Conservation (phyloP, 2,797 vertebrate genomes). For the Carcharodon carcharias region DNA sequence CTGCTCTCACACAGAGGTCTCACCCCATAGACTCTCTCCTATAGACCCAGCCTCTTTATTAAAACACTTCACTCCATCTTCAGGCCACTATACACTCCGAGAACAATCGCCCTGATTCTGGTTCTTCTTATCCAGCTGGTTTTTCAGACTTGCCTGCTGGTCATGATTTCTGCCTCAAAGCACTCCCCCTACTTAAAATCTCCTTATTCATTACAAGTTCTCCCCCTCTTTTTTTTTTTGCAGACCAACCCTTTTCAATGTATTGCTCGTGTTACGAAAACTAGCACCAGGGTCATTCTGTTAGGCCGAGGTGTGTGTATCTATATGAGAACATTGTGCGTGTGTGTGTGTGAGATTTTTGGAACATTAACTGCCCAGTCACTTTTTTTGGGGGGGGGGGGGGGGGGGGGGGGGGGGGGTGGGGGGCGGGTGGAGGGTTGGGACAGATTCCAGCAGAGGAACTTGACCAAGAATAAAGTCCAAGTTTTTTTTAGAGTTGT, state of each 20-base stretch:
- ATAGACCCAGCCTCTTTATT: slow-evolving; percentile 44
- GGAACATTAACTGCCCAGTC: slow-evolving; percentile 60
- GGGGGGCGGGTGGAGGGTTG: slow-evolving; percentile 38
- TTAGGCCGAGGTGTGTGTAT: slow-evolving; percentile 40
- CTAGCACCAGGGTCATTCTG: slow-evolving; percentile 46
- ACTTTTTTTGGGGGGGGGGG: slow-evolving; percentile 41
- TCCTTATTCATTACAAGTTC: slow-evolving; percentile 37
- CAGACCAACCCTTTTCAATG: slow-evolving; percentile 43
- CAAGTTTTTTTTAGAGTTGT: slow-evolving; percentile 46
- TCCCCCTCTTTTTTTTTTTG: slow-evolving; percentile 35
- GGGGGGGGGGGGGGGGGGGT: not conserved
- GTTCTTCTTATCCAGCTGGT: slow-evolving; percentile 46
- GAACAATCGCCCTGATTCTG: slow-evolving; percentile 41
- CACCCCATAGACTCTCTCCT: slow-evolving; percentile 52
- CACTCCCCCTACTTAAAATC: slow-evolving; percentile 38
- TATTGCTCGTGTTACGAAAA: slow-evolving; percentile 45
- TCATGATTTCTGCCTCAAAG: slow-evolving; percentile 39
- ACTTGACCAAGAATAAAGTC: slow-evolving; percentile 47
- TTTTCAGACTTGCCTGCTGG: slow-evolving; percentile 27
- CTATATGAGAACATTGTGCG: not conserved
- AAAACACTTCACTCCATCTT: slow-evolving; percentile 39
- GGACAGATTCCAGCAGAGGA: slow-evolving; percentile 44
- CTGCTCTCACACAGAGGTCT: slow-evolving; percentile 49
- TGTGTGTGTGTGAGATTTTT: slow-evolving; percentile 41
- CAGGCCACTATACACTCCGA: slow-evolving; percentile 46